Evolutionary conservation across 2,797 vertebrate species (phyloP), one percentile per base, ranked within the genome.

Genomic region (Gambusia yucatana): DNA sequence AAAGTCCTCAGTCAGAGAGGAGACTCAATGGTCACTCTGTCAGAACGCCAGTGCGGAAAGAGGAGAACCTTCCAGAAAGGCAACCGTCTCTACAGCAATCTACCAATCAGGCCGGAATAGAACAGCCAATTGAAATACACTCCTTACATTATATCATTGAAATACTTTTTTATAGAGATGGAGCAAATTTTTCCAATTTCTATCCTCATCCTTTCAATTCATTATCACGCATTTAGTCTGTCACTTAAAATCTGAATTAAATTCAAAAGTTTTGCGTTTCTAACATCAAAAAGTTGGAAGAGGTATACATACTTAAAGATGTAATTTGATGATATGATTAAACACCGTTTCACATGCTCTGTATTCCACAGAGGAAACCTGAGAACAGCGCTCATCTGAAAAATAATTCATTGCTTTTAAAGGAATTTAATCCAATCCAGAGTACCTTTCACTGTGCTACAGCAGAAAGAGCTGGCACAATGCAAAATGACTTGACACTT

Each of bases 401-500:
- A 69, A 43, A 67, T 3, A 46, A 46, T 30, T 43, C 67, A 46
- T n/a, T 71, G 25, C 13, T 44, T 46, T 71, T 46, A 28, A 28
- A 71, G 43, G 67, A 30, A 14, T 17, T 46, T n/a, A n/a, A 44
- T 52, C 8, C 67, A 28, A n/a, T 70, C 4, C 25, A 16, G 25
- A 46, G 43, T 0, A 71, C 14, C 41, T 71, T 22, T 41, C 36
- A 25, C 8, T 41, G 3, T 13, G 63, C 63, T 25, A 11, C 22
- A 28, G 28, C 14, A 46, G n/a, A 17, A 46, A 44, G 16, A 9
- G 71, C 36, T 8, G n/a, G 77, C 28, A 30, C 33, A 9, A 11
- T 11, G 57, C 47, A 41, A 84, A 81, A 82, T 13, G 14, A 43
- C 41, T 17, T 36, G 47, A 69, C 41, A 72, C 73, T 79, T 43